A percentile compares a stretch with the other conserved stretches of the same genome.
Conservation (phyloP, 2,113 vertebrate genomes). For the Jaculus jaculus region DNA sequence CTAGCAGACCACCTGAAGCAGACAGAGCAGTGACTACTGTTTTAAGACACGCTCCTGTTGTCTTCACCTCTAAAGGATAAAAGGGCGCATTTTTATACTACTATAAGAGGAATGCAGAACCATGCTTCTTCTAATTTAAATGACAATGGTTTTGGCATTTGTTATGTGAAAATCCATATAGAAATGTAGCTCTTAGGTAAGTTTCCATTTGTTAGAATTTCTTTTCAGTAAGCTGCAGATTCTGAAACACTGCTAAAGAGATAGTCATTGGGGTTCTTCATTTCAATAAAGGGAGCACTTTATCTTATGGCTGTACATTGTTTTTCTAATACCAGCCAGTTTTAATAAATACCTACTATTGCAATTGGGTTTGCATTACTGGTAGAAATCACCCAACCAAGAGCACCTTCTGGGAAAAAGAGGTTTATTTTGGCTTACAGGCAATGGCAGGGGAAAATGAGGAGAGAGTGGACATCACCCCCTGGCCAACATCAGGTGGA, state of each 20-base stretch:
- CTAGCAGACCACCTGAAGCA: not conserved
- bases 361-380: no score
- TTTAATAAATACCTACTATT: not conserved
- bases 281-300: not conserved
- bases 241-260: not conserved
- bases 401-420: no score
- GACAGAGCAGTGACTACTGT: not conserved
- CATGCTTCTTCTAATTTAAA: slow-evolving; percentile 1
- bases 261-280: not conserved
- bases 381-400: no score
- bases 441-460: no score
- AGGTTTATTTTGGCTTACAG: no score
- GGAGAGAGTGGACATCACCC: no score
- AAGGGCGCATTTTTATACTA: not conserved
- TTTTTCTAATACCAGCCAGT: not conserved
- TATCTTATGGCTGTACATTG: not conserved
- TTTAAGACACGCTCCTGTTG: not conserved
- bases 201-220: slow-evolving; percentile 20
- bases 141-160: slow-evolving; percentile 42
- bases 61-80: not conserved
- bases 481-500: no score
- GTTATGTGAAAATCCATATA: not conserved
- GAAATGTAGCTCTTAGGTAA: not conserved
- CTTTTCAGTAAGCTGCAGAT: not conserved
- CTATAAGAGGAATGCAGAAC: slow-evolving; percentile 6